A percentile compares a stretch with the other conserved stretches of the same genome.
Conservation (phyloP, 2,888 invertebrate genomes). For the Epistrophe grossulariae region DNA sequence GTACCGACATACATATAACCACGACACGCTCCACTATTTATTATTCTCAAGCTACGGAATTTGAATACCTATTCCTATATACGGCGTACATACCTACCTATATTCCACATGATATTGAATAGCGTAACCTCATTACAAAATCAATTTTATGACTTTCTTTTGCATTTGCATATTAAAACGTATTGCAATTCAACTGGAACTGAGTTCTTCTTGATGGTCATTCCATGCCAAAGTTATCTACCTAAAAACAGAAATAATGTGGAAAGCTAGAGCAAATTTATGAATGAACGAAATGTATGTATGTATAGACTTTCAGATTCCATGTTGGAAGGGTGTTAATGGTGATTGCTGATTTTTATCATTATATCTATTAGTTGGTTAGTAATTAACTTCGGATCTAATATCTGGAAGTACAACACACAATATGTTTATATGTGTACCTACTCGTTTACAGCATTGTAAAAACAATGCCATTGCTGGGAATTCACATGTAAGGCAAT, state of each 20-base stretch:
- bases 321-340: constrained; percentile 41
- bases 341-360: constrained; percentile 56
- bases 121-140: constrained; percentile 21
- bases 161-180: constrained; percentile 1
- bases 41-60: neutral
- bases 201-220: constrained; percentile 17
- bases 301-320: neutral
- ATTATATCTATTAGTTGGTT: constrained; percentile 17
- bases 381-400: constrained; percentile 3
- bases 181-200: neutral
- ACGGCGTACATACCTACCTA: neutral
- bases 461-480: neutral
- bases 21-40: constrained; percentile 8
- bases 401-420: neutral
- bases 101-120: constrained; percentile 36
- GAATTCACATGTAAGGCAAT: constrained; percentile 9
- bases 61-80: neutral
- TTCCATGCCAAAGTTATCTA: constrained; percentile 5
- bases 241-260: neutral
- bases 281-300: neutral
- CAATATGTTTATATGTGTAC: neutral
- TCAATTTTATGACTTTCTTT: constrained; percentile 16
- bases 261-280: constrained; percentile 10
- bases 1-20: constrained; percentile 8
- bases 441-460: neutral